A percentile compares a stretch with the other conserved stretches of the same genome.
These are phyloP conservation scores for Aethina tumida DNA, from an alignment of 1,140 invertebrate species.

Conservation along the genomic window DNA sequence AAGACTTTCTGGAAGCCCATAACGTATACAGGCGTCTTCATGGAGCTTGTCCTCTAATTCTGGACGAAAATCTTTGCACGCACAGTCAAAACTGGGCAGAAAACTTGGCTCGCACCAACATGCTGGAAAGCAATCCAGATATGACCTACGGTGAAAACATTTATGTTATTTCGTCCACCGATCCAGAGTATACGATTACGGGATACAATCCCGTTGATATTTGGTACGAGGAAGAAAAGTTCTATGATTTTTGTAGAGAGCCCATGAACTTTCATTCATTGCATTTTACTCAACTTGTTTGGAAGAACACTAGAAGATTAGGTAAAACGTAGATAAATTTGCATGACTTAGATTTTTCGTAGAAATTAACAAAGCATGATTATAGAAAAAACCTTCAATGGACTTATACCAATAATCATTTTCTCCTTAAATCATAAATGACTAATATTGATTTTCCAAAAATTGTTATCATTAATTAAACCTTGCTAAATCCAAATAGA, in stretches of 20 bases:
- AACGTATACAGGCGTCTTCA: conserved; percentile 69
- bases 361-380: too few relatives aligned
- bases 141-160: conserved; percentile 75
- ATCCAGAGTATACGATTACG: conserved; percentile 52
- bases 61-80: conserved; percentile 45
- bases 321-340: too few relatives aligned
- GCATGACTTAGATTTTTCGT: too few relatives aligned
- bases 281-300: conserved; percentile 70
- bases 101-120: conserved; percentile 53
- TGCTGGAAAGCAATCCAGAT: conserved; percentile 64
- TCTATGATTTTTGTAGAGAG: conserved; percentile 51
- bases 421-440: too few relatives aligned
- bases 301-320: conserved; percentile 63
- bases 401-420: too few relatives aligned
- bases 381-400: too few relatives aligned
- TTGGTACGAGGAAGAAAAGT: conserved; percentile 56
- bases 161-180: conserved; percentile 63
- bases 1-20: conserved; percentile 50
- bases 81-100: conserved; percentile 78
- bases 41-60: conserved; percentile 50
- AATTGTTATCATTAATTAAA: too few relatives aligned
- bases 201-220: conserved; percentile 63
- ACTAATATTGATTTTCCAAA: too few relatives aligned
- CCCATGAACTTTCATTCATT: conserved; percentile 56
- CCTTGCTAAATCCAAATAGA: too few relatives aligned